Percentiles rank a stretch among this genome's conserved stretches.
Conservation (phyloP, 2,113 vertebrate genomes). For the Corynorhinus townsendii region DNA sequence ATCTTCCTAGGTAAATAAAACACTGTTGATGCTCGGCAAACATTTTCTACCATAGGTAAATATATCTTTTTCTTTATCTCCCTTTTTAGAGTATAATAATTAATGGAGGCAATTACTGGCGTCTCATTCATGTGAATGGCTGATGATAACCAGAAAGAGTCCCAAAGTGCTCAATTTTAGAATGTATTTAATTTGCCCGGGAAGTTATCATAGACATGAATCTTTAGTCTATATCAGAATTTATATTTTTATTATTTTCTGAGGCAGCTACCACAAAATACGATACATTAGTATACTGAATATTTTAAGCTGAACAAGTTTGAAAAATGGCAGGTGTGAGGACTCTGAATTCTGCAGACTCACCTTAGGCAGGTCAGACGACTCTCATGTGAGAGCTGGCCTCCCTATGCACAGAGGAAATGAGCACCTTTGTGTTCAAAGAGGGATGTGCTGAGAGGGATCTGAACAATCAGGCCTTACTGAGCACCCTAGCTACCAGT, state of each 20-base stretch:
- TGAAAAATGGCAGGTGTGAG: background rate
- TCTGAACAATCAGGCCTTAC: background rate
- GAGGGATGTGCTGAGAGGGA: background rate
- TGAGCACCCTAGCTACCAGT: background rate
- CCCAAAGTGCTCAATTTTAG: constrained; percentile 21
- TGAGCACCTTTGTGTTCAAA: background rate
- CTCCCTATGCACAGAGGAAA: background rate
- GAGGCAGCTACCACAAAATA: background rate
- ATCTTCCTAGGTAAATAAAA: constrained; percentile 40
- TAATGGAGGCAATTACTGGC: background rate
- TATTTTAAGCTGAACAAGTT: background rate
- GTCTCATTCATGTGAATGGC: constrained; percentile 7
- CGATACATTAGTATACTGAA: background rate
- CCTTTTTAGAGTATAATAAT: background rate
- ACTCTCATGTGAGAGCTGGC: background rate
- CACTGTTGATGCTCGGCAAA: background rate
- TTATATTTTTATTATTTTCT: constrained; percentile 9
- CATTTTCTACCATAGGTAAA: background rate
- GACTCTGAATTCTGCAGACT: background rate
- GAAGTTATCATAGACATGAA: constrained; percentile 33
- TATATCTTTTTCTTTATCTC: background rate
- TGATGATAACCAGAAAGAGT: constrained; percentile 8
- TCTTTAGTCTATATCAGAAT: constrained; percentile 20
- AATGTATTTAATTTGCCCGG: constrained; percentile 37
- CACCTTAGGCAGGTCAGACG: background rate